phyloP scores from a whole-genome alignment of 2,888 invertebrate species.

The Spicauda simplicius region DNA sequence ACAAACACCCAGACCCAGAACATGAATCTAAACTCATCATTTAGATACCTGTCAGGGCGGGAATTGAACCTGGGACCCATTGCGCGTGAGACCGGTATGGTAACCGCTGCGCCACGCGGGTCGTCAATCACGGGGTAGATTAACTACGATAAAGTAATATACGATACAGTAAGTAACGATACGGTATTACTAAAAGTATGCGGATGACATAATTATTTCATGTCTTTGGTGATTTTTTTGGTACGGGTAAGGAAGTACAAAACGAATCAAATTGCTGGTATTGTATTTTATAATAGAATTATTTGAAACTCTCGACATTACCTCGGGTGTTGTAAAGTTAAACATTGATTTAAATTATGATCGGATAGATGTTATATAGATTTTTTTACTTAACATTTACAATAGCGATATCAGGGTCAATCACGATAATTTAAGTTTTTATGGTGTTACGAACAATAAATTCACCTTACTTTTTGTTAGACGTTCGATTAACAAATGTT shows the following conservation, averaged over 20 bases:
- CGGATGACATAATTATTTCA: too few species aligned
- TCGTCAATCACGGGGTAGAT: too few species aligned
- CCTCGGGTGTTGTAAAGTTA: not conserved
- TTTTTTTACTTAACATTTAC: constrained; percentile 14
- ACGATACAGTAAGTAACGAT: too few species aligned
- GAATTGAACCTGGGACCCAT: too few species aligned
- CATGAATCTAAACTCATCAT: too few species aligned
- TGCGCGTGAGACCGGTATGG: too few species aligned
- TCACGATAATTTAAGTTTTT: constrained; percentile 19
- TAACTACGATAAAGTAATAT: too few species aligned
- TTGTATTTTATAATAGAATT: not conserved
- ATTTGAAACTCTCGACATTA: constrained; percentile 9
- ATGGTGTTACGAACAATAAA: constrained; percentile 24
- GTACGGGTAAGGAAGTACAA: not conserved
- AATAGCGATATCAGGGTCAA: constrained; percentile 10
- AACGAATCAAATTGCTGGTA: not conserved
- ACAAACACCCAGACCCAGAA: too few species aligned
- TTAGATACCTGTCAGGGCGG: too few species aligned
- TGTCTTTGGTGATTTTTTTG: not conserved
- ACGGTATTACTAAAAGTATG: too few species aligned
- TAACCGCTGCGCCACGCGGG: too few species aligned
- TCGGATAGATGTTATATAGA: constrained; percentile 13
- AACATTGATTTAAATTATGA: constrained; percentile 13
- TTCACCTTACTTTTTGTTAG: constrained; percentile 16
- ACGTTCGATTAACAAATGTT: constrained; percentile 25